phyloP scores from a whole-genome alignment of 2,888 invertebrate species.

The Busseola fusca region DNA sequence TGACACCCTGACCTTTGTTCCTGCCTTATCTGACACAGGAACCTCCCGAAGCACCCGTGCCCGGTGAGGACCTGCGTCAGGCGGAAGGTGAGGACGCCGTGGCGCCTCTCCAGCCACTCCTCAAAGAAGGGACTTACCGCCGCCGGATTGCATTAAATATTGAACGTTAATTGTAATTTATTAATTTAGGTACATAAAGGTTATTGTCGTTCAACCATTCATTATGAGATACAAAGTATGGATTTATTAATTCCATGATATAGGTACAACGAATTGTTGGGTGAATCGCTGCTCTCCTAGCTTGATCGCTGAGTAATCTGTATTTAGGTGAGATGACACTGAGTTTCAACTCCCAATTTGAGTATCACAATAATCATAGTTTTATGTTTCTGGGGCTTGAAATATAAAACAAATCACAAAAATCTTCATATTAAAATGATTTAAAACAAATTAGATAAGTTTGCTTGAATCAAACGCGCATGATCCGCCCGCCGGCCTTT shows the following conservation, averaged over 20 bases:
- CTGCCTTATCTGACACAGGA: too few relatives aligned
- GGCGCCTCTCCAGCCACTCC: too few relatives aligned
- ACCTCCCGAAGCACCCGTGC: too few relatives aligned
- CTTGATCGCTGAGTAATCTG: background rate
- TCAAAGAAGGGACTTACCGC: too few relatives aligned
- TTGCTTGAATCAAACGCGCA: background rate
- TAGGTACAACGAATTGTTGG: background rate
- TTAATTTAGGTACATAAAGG: background rate
- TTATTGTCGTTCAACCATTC: background rate
- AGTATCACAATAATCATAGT: background rate
- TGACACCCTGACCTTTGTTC: too few relatives aligned
- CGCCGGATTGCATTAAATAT: background rate
- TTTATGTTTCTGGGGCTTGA: background rate
- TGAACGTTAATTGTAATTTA: background rate
- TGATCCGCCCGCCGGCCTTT: background rate
- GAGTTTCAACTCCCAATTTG: background rate
- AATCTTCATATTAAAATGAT: background rate
- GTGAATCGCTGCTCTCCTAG: background rate
- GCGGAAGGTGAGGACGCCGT: too few relatives aligned
- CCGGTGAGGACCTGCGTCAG: too few relatives aligned
- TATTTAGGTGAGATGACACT: background rate
- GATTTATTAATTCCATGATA: background rate
- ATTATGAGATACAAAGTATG: background rate
- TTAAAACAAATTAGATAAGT: background rate
- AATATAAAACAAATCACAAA: background rate